Percentiles rank a stretch among this genome's conserved stretches.
Conservation (phyloP, 37 sponge, comb jelly and placozoan genomes). For the Spongia lamella region DNA sequence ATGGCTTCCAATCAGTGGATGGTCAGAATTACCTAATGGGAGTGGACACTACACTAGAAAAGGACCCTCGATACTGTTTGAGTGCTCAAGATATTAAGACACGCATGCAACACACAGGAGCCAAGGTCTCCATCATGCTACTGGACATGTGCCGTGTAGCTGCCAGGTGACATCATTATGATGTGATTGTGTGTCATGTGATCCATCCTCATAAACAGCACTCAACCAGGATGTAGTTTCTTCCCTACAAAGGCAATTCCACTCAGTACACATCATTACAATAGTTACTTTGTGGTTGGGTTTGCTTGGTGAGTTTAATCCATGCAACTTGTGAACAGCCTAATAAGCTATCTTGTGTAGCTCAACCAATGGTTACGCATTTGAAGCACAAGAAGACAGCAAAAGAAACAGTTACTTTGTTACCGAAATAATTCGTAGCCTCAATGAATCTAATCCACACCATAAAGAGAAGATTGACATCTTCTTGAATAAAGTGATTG, state of each 20-base stretch:
- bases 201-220: no score
- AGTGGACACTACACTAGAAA: conserved; percentile 82
- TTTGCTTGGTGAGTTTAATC: no score
- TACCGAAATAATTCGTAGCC: conserved; percentile 53
- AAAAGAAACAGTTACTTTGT: conserved; percentile 78
- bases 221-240: no score
- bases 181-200: no score
- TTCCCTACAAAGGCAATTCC: no score
- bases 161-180: conserved; percentile 26
- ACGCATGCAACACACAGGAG: conserved; percentile 77
- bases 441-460: conserved; percentile 28
- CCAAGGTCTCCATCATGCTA: conserved; percentile 89
- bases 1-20: conserved; percentile 88
- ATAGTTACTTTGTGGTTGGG: no score
- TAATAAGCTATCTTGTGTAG: no score
- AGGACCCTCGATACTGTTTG: conserved; percentile 80
- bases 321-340: no score
- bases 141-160: conserved; percentile 96
- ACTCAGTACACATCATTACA: no score
- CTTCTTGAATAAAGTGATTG: conserved; percentile 38
- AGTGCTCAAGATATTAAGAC: conserved; percentile 83
- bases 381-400: conserved; percentile 43
- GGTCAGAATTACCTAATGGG: conserved; percentile 92
- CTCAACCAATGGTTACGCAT: conserved; percentile 46
- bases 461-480: conserved; percentile 38